phyloP scores from a whole-genome alignment of 2,888 invertebrate species.

The Tyria jacobaeae region DNA sequence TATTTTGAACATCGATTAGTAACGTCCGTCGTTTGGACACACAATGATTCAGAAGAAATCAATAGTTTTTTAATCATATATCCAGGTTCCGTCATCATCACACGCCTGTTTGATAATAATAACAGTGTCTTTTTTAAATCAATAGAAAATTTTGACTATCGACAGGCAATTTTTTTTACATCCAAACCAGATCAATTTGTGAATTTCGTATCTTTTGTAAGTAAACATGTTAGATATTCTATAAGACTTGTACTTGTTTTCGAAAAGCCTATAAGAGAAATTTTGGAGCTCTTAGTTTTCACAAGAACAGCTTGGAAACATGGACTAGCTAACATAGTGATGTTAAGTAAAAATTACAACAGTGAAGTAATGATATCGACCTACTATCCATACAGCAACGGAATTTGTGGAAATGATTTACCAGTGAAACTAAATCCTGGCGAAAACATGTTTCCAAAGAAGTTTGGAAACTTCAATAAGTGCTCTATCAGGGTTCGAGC shows the following conservation, averaged over 20 bases:
- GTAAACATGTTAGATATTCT: constrained; percentile 47
- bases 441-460: constrained; percentile 57
- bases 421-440: constrained; percentile 50
- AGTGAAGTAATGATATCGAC: constrained; percentile 54
- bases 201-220: constrained; percentile 49
- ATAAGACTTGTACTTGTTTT: constrained; percentile 60
- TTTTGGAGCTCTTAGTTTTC: constrained; percentile 36
- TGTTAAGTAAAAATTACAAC: constrained; percentile 47
- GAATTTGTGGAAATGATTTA: constrained; percentile 56
- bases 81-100: constrained; percentile 50
- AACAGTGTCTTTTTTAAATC: constrained; percentile 29
- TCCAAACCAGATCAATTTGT: constrained; percentile 51
- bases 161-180: constrained; percentile 64
- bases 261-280: constrained; percentile 32
- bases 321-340: constrained; percentile 63
- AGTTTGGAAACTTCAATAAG: constrained; percentile 63
- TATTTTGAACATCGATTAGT: constrained; percentile 48
- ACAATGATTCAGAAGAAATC: constrained; percentile 38
- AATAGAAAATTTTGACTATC: constrained; percentile 44
- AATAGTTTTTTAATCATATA: constrained; percentile 53
- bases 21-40: constrained; percentile 59
- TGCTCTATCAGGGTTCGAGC: constrained; percentile 60
- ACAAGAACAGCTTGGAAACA: constrained; percentile 61
- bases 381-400: constrained; percentile 61
- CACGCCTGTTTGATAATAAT: constrained; percentile 37